Conservation (phyloP, 2,797 vertebrate species). For the Malacoraja senta region DNA sequence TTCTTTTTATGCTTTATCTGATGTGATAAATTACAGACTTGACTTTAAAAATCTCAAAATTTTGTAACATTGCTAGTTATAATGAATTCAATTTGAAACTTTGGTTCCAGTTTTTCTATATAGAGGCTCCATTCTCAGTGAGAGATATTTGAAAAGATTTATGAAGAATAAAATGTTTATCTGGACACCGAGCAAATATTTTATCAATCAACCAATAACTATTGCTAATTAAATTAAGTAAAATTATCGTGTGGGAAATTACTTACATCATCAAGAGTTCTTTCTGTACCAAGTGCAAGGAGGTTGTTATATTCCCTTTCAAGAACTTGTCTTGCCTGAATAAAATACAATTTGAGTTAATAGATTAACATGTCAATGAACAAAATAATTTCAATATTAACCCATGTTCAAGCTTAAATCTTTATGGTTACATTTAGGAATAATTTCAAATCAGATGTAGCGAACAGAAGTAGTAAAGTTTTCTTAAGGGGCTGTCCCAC, state of each 20-base stretch:
- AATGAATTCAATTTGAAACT: background rate
- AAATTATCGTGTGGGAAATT: background rate
- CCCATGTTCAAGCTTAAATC: background rate
- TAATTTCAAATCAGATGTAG: background rate
- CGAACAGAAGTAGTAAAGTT: background rate
- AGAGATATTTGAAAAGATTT: background rate
- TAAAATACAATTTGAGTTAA: constrained; percentile 39
- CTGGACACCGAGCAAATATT: background rate
- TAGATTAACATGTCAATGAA: background rate
- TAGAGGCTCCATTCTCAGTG: background rate
- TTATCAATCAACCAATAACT: constrained; percentile 4
- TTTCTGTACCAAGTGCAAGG: constrained; percentile 94
- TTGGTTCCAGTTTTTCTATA: no score
- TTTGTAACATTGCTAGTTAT: no score
- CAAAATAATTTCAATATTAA: constrained; percentile 2
- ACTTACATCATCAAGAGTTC: constrained; percentile 91
- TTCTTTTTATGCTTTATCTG: no score
- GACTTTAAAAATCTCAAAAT: no score
- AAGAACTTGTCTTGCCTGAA: constrained; percentile 92
- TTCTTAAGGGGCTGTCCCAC: background rate
- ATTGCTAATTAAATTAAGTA: background rate
- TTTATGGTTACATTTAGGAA: background rate
- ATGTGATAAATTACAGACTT: no score
- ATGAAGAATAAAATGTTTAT: background rate
- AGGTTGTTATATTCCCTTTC: constrained; percentile 98